A percentile compares a stretch with the other conserved stretches of the same genome.
These are phyloP conservation scores for Archips xylosteana DNA, from an alignment of 2,888 invertebrate species.

Conservation along the genomic window DNA sequence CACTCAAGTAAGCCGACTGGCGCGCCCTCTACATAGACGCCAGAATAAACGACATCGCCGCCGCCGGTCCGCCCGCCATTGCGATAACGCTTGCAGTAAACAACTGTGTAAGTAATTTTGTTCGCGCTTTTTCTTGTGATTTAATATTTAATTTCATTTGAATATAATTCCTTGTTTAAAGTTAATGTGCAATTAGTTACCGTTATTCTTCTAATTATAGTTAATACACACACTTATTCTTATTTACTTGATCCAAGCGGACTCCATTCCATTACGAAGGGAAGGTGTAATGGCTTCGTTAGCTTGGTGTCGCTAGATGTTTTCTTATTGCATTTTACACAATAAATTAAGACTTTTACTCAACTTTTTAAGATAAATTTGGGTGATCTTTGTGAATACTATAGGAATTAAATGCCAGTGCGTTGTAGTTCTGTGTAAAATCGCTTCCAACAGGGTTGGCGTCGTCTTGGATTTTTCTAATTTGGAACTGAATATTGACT, in stretches of 20 bases:
- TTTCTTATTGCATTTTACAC: slow-evolving; percentile 15
- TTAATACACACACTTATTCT: slow-evolving; percentile 5
- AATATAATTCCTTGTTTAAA: slow-evolving; percentile 33
- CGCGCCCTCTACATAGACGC: slow-evolving; percentile 84
- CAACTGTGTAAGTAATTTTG: slow-evolving; percentile 74
- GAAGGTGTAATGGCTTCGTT: slow-evolving; percentile 60
- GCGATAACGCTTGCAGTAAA: slow-evolving; percentile 76
- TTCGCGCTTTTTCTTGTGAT: slow-evolving; percentile 35
- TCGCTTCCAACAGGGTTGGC: slow-evolving; percentile 26
- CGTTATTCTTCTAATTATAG: slow-evolving; percentile 28
- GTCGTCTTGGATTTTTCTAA: slow-evolving; percentile 27
- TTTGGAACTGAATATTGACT: slow-evolving; percentile 36
- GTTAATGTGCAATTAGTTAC: slow-evolving; percentile 36
- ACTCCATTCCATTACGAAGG: slow-evolving; percentile 77
- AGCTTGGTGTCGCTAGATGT: slow-evolving; percentile 37
- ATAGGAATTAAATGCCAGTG: not conserved
- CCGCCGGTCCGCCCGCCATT: slow-evolving; percentile 65
- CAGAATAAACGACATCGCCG: slow-evolving; percentile 62
- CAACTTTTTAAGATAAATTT: not conserved
- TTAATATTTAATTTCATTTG: slow-evolving; percentile 45
- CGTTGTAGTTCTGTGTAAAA: slow-evolving; percentile 17
- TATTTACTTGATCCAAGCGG: slow-evolving; percentile 62
- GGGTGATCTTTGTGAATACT: not conserved
- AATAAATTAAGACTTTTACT: not conserved
- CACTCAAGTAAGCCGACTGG: slow-evolving; percentile 2